Evolutionary conservation across 2,113 vertebrate genomes (phyloP), one percentile per base, ranked within the genome.

Genomic region (Oryzias melastigma): DNA sequence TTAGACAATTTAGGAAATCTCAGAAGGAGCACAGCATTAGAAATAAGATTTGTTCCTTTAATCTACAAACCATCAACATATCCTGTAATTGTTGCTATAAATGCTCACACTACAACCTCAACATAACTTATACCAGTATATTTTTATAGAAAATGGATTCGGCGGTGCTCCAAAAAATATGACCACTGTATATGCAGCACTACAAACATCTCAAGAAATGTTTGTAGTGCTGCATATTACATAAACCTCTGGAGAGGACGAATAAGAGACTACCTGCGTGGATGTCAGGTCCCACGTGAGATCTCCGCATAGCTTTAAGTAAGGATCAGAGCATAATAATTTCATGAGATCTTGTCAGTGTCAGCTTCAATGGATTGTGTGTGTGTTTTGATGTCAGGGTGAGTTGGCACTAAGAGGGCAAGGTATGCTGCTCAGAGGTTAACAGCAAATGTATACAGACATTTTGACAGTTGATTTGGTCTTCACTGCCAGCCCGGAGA

Each of bases 311-410:
- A 18, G 49, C 25, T 76, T 84, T 73, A 59, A 54, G 69, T 45
- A 35, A 49, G 58, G 69, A 81, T 67, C 4, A 14, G 52, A 40
- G 15, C 41, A 50, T 82, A 52, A 83, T 84, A 85, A 79, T 84
- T 84, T 81, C 47, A 82, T 77, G 62, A 65, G 48, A 48, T 52
- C 61, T 76, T 78, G 78, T 81, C 73, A 59, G 61, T 66, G 61
- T 80, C 68, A 72, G 57, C 19, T 65, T 48, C 58, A 55, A 45
- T 74, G 72, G 56, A 51, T 48, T 72, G 0, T 52, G 58, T 61
- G 63, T 58, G 72, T 68, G 75, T 64, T 77, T 59, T 68, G 61
- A 69, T 63, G 81, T n/a, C 24, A 42, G 8, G 17, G 61, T 57
- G 67, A 68, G 68, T 64, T 72, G 60, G 58, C 54, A 65, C 60